Base-by-base conservation (phyloP, 1,140 invertebrate species). In the Bombus superbus region DNA sequence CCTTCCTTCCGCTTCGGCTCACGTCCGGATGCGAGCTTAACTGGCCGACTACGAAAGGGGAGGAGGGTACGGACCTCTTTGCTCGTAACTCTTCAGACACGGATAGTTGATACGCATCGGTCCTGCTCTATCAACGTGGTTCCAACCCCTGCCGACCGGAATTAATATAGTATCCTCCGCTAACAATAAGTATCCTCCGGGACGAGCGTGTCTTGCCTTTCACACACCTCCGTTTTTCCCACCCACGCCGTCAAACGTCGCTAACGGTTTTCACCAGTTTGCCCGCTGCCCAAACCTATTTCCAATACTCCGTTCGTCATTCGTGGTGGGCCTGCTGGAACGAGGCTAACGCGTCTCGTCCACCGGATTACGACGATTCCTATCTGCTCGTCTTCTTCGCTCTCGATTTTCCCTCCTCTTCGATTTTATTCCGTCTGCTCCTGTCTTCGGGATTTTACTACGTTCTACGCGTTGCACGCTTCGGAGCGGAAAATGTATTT, bases 1-100 rank as follows among this genome's bases (percentile, higher is more conserved):
- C 92, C 94, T 94, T 95, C 94, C 94, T 95, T 95, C 94, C 94
- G 93, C 89, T 94, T 92, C 87, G 90, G 91, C 91, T 92, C 92
- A 93, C 89, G 91, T 93, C 93, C 94, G 94, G 94, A 94, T 94
- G 92, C 90, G 91, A 94, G 94, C 88, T 94, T 94, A 94, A 94
- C 92, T 90, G 44, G 73, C 25, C 68, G 69, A 42, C n/a, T 53
- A 57, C 44, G 40, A 62, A 86, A 72, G 42, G 66, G 80, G 72
- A 62, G 59, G 10, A 64, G 35, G 83, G 78, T 74, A 47, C 47
- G 15, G 44, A 38, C 66, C 74, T 90, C 62, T 90, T 89, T 86
- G 81, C 38, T 77, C 38, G 64, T 73, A 74, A 80, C 68, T 84
- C 68, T 85, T 73, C 68, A 85, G 76, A 85, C 83, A 85, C 75